Conservation (phyloP, 2,888 invertebrate genomes). For the Eristalis pertinax region DNA sequence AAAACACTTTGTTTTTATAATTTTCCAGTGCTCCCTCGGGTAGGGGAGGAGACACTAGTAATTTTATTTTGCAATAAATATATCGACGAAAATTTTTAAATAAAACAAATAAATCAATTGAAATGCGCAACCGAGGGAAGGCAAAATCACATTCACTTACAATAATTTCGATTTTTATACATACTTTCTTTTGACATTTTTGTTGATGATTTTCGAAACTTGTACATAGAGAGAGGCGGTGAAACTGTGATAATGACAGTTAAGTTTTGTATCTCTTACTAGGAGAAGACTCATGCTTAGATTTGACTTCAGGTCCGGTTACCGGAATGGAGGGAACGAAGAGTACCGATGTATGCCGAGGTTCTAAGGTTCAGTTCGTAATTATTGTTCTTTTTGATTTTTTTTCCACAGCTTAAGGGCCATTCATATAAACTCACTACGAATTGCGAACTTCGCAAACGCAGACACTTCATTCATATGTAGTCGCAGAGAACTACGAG, state of each 20-base stretch:
- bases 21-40: slow-evolving; percentile 67
- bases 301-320: no score
- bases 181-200: not conserved
- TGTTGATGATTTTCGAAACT: not conserved
- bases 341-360: no score
- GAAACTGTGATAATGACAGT: not conserved
- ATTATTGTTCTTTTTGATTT: no score
- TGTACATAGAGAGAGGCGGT: not conserved
- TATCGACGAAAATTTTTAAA: slow-evolving; percentile 12
- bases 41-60: slow-evolving; percentile 35
- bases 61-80: slow-evolving; percentile 15
- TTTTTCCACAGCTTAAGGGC: no score
- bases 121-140: slow-evolving; percentile 38
- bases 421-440: no score
- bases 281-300: no score
- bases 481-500: no score
- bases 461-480: no score
- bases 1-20: slow-evolving; percentile 73
- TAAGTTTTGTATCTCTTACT: no score
- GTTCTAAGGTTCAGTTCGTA: no score
- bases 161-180: slow-evolving; percentile 31
- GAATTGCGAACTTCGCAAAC: no score
- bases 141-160: slow-evolving; percentile 72
- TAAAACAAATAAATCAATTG: slow-evolving; percentile 21
- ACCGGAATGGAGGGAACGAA: no score